These are phyloP conservation scores for Leptinotarsa haldemani DNA, from an alignment of 2,888 invertebrate genomes.

Conservation along the genomic window DNA sequence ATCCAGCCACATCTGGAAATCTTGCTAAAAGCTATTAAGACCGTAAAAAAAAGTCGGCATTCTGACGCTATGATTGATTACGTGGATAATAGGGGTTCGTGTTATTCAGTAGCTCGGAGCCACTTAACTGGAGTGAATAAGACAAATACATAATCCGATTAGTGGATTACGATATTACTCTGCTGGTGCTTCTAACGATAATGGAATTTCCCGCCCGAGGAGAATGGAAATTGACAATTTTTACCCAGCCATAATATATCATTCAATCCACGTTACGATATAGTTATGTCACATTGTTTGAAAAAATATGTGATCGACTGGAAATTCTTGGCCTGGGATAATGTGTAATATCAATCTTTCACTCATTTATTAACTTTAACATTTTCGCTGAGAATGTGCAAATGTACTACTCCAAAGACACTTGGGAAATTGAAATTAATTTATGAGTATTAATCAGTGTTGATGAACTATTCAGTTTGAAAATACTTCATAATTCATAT, in stretches of 20 bases:
- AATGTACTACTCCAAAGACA: no score
- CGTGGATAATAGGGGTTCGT: slow-evolving; percentile 22
- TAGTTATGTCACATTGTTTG: neutral
- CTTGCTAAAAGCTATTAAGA: slow-evolving; percentile 12
- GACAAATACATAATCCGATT: slow-evolving; percentile 27
- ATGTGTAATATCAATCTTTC: no score
- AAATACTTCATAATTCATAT: no score
- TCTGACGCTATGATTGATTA: slow-evolving; percentile 28
- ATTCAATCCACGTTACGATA: neutral
- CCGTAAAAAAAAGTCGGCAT: slow-evolving; percentile 18
- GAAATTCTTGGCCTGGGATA: neutral
- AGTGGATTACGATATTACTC: slow-evolving; percentile 20
- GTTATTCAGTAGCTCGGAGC: slow-evolving; percentile 23
- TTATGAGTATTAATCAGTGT: no score
- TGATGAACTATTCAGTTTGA: no score
- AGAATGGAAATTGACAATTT: slow-evolving; percentile 9
- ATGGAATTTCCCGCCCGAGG: slow-evolving; percentile 6
- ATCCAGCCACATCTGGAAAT: slow-evolving; percentile 15
- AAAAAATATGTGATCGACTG: neutral
- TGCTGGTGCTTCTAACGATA: slow-evolving; percentile 16
- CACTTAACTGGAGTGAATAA: slow-evolving; percentile 27
- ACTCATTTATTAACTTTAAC: neutral
- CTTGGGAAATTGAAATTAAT: no score
- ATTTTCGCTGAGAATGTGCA: no score
- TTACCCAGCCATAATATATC: neutral